Evolutionary conservation across 1,140 invertebrate species (phyloP).

Genomic region (Psilanteris sp.): DNA sequence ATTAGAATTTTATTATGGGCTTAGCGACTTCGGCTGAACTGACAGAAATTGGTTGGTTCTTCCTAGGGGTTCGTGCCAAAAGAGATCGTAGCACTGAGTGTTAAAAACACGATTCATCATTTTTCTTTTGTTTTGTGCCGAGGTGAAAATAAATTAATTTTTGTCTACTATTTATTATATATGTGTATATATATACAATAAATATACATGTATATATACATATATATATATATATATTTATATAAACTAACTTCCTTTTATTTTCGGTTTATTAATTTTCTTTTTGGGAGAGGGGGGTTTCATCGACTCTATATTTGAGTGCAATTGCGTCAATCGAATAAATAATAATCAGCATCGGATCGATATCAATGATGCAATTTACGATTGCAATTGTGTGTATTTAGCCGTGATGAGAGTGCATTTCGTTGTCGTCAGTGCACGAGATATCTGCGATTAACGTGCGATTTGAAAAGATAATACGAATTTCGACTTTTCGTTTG

Average conservation of each 20-base stretch:
- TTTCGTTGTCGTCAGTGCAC: constrained; percentile 47
- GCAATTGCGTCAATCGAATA: constrained; percentile 48
- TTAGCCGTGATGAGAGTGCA: constrained; percentile 57
- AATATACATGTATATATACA: too few relatives aligned
- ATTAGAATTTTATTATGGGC: constrained; percentile 39
- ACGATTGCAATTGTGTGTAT: constrained; percentile 61
- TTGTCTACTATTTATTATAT: too few relatives aligned
- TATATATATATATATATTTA: too few relatives aligned
- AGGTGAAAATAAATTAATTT: too few relatives aligned
- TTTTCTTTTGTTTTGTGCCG: constrained; percentile 22
- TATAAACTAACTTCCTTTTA: constrained; percentile 9
- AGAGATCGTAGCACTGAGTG: constrained; percentile 54
- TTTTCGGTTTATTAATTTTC: neutral
- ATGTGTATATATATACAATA: too few relatives aligned
- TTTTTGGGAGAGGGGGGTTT: constrained; percentile 32
- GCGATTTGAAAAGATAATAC: constrained; percentile 38
- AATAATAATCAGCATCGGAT: constrained; percentile 34
- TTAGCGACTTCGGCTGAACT: constrained; percentile 53
- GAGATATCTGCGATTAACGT: constrained; percentile 58
- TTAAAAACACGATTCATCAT: constrained; percentile 36
- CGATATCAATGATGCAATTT: constrained; percentile 44
- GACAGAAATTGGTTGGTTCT: constrained; percentile 60
- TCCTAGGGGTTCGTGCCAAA: constrained; percentile 61
- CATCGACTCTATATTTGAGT: constrained; percentile 47
- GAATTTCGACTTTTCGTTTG: constrained; percentile 46